Percentiles rank a stretch among this genome's conserved stretches.
phyloP scores from a whole-genome alignment of 2,888 invertebrate genomes.

The Hemaris fuciformis region DNA sequence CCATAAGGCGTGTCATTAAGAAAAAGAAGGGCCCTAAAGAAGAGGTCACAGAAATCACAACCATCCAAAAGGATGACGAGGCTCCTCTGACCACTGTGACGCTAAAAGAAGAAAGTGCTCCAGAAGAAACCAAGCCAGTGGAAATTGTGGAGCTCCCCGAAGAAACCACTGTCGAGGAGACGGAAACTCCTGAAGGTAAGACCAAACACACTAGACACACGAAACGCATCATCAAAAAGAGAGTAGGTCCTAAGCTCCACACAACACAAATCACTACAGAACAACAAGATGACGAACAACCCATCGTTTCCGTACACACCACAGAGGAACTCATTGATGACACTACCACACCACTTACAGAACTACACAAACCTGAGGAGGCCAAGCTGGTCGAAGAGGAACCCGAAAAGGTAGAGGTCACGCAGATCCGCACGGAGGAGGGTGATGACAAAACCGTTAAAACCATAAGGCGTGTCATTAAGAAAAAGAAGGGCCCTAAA shows the following conservation, averaged over 20 bases:
- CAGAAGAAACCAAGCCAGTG: conserved; percentile 21
- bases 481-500: conserved; percentile 36
- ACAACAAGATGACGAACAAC: conserved; percentile 38
- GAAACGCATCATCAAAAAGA: conserved; percentile 33
- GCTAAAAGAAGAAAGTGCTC: conserved; percentile 11
- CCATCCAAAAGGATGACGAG: conserved; percentile 56
- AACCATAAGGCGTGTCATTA: conserved; percentile 37
- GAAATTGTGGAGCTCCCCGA: conserved; percentile 19
- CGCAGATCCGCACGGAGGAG: conserved; percentile 28
- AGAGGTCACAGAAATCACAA: conserved; percentile 67
- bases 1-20: conserved; percentile 42
- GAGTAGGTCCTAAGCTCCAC: conserved; percentile 47
- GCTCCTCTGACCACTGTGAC: conserved; percentile 27
- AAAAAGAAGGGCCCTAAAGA: conserved; percentile 57
- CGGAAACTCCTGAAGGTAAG: conserved; percentile 28
- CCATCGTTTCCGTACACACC: conserved; percentile 42
- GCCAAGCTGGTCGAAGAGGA: conserved; percentile 26
- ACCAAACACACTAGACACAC: conserved; percentile 33
- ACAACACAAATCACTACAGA: conserved; percentile 45
- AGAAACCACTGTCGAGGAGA: conserved; percentile 21
- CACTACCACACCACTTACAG: conserved; percentile 24
- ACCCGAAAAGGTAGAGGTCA: conserved; percentile 29
- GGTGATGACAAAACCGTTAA: conserved; percentile 45
- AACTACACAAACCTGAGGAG: conserved; percentile 18
- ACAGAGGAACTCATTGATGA: conserved; percentile 35